Percentiles rank a stretch among this genome's conserved stretches.
phyloP scores from a whole-genome alignment of 2,888 invertebrate species.

The Diogma glabrata region DNA sequence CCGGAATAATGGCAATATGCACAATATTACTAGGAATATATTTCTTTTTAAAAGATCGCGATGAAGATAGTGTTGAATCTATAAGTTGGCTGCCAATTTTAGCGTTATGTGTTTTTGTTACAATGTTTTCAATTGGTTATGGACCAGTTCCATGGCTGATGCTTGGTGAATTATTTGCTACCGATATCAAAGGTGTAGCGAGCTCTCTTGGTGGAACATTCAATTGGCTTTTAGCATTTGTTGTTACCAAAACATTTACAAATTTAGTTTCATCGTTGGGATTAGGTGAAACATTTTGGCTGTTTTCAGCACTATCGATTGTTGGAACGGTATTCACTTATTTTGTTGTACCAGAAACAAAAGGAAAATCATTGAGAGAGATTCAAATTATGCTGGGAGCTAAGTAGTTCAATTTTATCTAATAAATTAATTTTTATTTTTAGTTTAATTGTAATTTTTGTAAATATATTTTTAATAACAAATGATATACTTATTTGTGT shows the following conservation, averaged over 20 bases:
- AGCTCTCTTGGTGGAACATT: constrained; percentile 67
- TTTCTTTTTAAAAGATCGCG: constrained; percentile 41
- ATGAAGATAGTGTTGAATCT: constrained; percentile 34
- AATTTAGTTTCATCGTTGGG: constrained; percentile 46
- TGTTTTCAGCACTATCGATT: constrained; percentile 55
- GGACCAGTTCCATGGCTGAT: constrained; percentile 75
- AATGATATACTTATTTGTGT: too few species aligned
- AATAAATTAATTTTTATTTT: too few species aligned
- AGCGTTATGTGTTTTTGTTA: constrained; percentile 62
- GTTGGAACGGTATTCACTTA: constrained; percentile 56
- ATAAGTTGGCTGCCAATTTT: constrained; percentile 65
- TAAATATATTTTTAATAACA: too few species aligned
- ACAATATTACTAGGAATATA: constrained; percentile 58
- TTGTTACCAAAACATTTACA: constrained; percentile 63
- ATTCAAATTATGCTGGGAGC: constrained; percentile 30
- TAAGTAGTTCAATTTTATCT: too few species aligned
- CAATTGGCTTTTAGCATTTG: constrained; percentile 71
- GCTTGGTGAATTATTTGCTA: constrained; percentile 67
- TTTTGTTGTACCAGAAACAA: constrained; percentile 47
- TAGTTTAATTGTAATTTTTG: too few species aligned
- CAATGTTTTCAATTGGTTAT: constrained; percentile 71
- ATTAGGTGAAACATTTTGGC: constrained; percentile 56
- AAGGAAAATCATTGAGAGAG: constrained; percentile 35
- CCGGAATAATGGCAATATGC: constrained; percentile 55
- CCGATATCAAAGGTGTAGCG: constrained; percentile 65